A percentile compares a stretch with the other conserved stretches of the same genome.
Evolutionary conservation across 2,888 invertebrate genomes (phyloP).

Genomic region (Chromoteleia sp.): DNA sequence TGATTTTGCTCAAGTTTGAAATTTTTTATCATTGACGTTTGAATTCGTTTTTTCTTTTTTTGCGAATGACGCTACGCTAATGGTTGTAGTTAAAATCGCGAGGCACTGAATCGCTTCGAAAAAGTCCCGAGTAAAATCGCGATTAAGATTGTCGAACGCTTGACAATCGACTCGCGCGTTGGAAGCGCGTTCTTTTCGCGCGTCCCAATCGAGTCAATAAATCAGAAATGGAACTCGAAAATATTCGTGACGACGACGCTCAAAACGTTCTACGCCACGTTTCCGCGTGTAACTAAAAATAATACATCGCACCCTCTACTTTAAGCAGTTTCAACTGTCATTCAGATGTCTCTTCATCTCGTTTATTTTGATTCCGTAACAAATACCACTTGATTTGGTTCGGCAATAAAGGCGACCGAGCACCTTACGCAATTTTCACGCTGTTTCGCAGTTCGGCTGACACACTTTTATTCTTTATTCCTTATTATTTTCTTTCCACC

Average conservation of each 20-base stretch:
- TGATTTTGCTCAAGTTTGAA: neutral
- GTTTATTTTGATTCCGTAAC: slow-evolving; percentile 65
- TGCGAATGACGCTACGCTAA: too few species aligned
- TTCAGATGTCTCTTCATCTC: slow-evolving; percentile 61
- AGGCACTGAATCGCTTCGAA: too few species aligned
- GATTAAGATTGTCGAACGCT: neutral
- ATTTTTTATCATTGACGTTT: neutral
- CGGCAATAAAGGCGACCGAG: slow-evolving; percentile 34
- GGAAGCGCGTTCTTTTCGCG: too few species aligned
- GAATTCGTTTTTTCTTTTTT: too few species aligned
- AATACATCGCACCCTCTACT: slow-evolving; percentile 55
- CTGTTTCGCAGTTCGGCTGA: slow-evolving; percentile 8
- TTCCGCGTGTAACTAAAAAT: slow-evolving; percentile 65
- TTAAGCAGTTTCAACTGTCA: slow-evolving; percentile 63
- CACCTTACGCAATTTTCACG: slow-evolving; percentile 33
- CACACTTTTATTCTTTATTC: slow-evolving; percentile 17
- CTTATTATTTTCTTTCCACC: neutral
- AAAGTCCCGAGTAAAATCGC: too few species aligned
- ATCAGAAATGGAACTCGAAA: slow-evolving; percentile 30
- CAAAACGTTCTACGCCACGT: slow-evolving; percentile 43
- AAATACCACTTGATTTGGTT: slow-evolving; percentile 57
- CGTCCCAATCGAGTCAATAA: slow-evolving; percentile 19
- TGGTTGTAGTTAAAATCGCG: too few species aligned
- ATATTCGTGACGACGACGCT: slow-evolving; percentile 48
- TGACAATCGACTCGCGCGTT: neutral